These are phyloP conservation scores for Tichodroma muraria DNA, from an alignment of 2,113 vertebrate species.

Conservation along the genomic window DNA sequence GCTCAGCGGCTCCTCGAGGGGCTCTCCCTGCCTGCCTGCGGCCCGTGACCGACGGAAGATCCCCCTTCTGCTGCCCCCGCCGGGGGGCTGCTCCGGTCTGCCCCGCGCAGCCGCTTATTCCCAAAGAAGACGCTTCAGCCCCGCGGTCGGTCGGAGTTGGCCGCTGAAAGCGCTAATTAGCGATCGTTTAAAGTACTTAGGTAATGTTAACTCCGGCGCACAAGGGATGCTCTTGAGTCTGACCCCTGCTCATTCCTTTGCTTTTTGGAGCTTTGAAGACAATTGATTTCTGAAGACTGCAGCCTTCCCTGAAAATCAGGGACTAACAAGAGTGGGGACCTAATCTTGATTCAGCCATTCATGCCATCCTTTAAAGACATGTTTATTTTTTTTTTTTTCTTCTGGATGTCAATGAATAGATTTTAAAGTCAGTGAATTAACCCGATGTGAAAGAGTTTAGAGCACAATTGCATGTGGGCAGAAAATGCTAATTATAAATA, in stretches of 20 bases:
- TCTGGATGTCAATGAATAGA: slow-evolving; percentile 54
- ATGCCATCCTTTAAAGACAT: slow-evolving; percentile 43
- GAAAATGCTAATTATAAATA: slow-evolving; percentile 56
- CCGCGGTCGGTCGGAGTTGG: slow-evolving; percentile 17
- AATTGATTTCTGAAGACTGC: slow-evolving; percentile 63
- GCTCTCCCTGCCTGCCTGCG: no score
- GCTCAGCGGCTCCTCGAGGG: not conserved
- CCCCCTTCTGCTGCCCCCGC: not conserved
- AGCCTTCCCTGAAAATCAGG: slow-evolving; percentile 52
- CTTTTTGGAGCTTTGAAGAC: slow-evolving; percentile 65
- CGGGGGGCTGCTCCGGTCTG: slow-evolving; percentile 26
- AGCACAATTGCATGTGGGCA: slow-evolving; percentile 3
- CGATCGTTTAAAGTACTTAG: slow-evolving; percentile 61
- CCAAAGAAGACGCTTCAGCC: slow-evolving; percentile 54
- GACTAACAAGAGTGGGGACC: slow-evolving; percentile 30
- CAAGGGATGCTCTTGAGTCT: slow-evolving; percentile 68
- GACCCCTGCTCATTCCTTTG: slow-evolving; percentile 67
- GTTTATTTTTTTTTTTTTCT: slow-evolving; percentile 34
- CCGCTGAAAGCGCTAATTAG: slow-evolving; percentile 54
- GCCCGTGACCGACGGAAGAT: no score
- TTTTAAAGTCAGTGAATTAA: slow-evolving; percentile 59
- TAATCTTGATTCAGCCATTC: slow-evolving; percentile 58
- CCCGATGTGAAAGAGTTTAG: slow-evolving; percentile 30
- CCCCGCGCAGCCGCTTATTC: not conserved
- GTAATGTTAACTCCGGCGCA: slow-evolving; percentile 49